Evolutionary conservation across 2,888 invertebrate species (phyloP), one percentile per base, ranked within the genome.

Genomic region (Campaea margaritaria): DNA sequence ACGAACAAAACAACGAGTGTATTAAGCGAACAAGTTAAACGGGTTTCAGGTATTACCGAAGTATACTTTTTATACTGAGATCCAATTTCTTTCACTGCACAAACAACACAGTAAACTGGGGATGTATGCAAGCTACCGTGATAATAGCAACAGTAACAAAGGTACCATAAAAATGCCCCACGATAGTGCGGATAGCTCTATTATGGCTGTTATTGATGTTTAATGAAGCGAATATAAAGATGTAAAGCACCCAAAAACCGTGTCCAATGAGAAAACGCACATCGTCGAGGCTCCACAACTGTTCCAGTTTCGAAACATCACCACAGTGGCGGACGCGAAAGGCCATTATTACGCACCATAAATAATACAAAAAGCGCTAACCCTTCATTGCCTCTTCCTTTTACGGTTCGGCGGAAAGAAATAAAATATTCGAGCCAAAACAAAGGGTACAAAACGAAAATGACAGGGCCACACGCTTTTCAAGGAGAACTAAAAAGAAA

Each of bases 311-410:
- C 72, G 76, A 82, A 78, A 82, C 75, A 79, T 77, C 70, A 79
- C 50, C 50, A 59, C 62, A 61, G 65, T 78, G 79, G 80, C 77
- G 72, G 74, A 72, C 76, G 78, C 74, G 73, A 74, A 79, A 79
- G 78, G 71, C 85, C 86, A 89, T 90, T 88, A 90, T 90, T 88
- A 86, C 86, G 83, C 82, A 80, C 81, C 87, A 87, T 91, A 91
- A 90, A 90, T 88, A 91, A 87, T 86, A 80, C 85, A 89, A 89
- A 87, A 89, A 87, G 86, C 83, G 83, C 84, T 85, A 91, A 89
- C 91, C 91, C 91, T 88, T 90, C 91, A 89, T 84, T 88, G 89
- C 91, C 79, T 91, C 91, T 90, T 91, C 90, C 91, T 91, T 91
- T 92, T 90, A 91, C 90, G 89, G 86, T 89, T 87, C 89, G 78